A percentile compares a stretch with the other conserved stretches of the same genome.
Evolutionary conservation across 2,888 invertebrate species (phyloP).

Genomic region (Acronicta psi): DNA sequence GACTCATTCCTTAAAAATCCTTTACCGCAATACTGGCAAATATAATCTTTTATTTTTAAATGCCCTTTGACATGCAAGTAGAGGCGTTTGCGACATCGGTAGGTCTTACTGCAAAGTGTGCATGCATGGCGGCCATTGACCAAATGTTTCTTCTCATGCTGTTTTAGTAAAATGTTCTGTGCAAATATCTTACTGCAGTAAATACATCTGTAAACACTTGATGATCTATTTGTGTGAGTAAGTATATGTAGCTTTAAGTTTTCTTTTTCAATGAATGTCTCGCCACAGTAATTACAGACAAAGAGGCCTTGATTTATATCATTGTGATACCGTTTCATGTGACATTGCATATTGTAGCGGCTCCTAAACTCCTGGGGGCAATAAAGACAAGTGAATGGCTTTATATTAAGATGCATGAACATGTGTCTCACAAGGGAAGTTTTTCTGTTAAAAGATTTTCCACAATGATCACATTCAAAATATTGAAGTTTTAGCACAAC

Average conservation of each 20-base stretch:
- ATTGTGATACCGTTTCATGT: conserved; percentile 88
- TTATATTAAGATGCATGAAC: conserved; percentile 90
- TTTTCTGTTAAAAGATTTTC: conserved; percentile 90
- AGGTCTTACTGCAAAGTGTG: conserved; percentile 91
- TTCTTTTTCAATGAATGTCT: conserved; percentile 93
- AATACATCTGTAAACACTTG: conserved; percentile 90
- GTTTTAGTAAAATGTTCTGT: conserved; percentile 77
- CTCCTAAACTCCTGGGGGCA: conserved; percentile 91
- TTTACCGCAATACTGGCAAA: conserved; percentile 94
- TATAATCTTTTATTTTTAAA: conserved; percentile 92
- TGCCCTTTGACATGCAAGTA: conserved; percentile 92
- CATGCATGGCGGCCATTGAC: conserved; percentile 93
- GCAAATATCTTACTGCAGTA: conserved; percentile 83
- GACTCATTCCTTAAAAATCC: conserved; percentile 93
- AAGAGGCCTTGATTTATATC: conserved; percentile 80
- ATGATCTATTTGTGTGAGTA: conserved; percentile 90
- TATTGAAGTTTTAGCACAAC: conserved; percentile 60
- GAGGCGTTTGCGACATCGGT: conserved; percentile 91
- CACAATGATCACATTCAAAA: conserved; percentile 89
- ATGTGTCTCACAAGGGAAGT: conserved; percentile 92
- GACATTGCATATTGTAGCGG: conserved; percentile 90
- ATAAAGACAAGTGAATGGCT: conserved; percentile 90
- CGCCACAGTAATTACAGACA: conserved; percentile 93
- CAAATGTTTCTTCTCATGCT: conserved; percentile 93
- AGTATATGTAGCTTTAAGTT: conserved; percentile 92